These are phyloP conservation scores for Tenrec ecaudatus DNA, from an alignment of 2,113 vertebrate species.

Conservation along the genomic window DNA sequence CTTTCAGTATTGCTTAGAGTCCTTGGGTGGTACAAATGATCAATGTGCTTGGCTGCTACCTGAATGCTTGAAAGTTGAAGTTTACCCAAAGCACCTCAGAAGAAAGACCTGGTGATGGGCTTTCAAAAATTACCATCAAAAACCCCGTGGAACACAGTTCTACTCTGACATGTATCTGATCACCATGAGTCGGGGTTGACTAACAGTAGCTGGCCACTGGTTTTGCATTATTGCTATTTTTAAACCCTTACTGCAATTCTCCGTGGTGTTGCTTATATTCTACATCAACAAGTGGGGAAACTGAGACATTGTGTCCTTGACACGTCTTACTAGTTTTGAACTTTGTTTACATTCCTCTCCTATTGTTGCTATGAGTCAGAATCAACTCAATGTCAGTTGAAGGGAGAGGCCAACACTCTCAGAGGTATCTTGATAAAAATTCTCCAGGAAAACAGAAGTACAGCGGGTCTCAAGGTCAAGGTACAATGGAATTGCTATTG, in stretches of 20 bases:
- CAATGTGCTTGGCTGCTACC: background rate
- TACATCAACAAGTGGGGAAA: background rate
- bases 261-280: background rate
- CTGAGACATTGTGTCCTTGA: background rate
- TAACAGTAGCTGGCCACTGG: background rate
- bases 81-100: background rate
- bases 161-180: background rate
- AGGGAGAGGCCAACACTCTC: too few species aligned
- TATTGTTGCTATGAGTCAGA: background rate
- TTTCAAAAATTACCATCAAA: background rate
- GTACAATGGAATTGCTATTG: background rate
- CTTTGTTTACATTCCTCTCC: background rate
- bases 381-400: too few species aligned
- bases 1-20: background rate
- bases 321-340: background rate
- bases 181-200: background rate
- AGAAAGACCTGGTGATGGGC: background rate
- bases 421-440: background rate
- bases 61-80: background rate
- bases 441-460: background rate
- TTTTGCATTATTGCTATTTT: background rate
- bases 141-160: background rate
- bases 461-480: fast-evolving
- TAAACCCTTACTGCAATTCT: background rate
- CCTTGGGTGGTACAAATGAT: background rate